phyloP scores from a whole-genome alignment of 2,888 invertebrate species.

The Cylloceria caligata region DNA sequence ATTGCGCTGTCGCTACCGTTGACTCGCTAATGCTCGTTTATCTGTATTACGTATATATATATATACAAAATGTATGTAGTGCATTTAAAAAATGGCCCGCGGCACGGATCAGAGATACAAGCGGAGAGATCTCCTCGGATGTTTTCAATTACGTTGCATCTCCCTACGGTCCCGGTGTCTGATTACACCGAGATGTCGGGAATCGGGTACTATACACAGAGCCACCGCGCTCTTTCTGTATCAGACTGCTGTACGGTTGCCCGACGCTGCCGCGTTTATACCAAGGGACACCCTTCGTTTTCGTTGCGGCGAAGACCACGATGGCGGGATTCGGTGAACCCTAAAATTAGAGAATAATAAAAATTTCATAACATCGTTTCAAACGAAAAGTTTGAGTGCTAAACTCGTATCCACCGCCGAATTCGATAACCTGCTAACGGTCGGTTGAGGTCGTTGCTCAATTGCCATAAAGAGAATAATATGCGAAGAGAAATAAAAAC shows the following conservation, averaged over 20 bases:
- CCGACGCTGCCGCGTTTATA: constrained; percentile 63
- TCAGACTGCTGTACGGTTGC: constrained; percentile 59
- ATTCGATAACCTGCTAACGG: background rate
- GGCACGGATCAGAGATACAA: constrained; percentile 78
- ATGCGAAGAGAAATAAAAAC: background rate
- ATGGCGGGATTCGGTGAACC: constrained; percentile 65
- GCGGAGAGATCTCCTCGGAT: constrained; percentile 74
- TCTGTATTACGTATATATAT: constrained; percentile 38
- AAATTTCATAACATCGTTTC: constrained; percentile 4
- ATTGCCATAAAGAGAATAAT: background rate
- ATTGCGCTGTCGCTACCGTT: constrained; percentile 32
- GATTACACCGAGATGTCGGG: constrained; percentile 85
- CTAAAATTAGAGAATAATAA: constrained; percentile 72
- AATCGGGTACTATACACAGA: constrained; percentile 78
- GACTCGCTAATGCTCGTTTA: constrained; percentile 48
- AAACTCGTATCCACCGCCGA: background rate
- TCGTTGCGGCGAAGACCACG: constrained; percentile 42
- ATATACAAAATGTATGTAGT: constrained; percentile 27
- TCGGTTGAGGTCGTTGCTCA: background rate
- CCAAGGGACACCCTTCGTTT: constrained; percentile 55
- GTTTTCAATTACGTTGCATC: constrained; percentile 81
- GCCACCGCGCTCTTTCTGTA: constrained; percentile 67
- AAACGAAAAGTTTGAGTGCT: background rate
- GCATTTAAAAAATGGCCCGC: constrained; percentile 69
- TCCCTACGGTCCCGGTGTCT: constrained; percentile 79